Conservation (phyloP, 1,140 invertebrate genomes). For the Platyura marginata region DNA sequence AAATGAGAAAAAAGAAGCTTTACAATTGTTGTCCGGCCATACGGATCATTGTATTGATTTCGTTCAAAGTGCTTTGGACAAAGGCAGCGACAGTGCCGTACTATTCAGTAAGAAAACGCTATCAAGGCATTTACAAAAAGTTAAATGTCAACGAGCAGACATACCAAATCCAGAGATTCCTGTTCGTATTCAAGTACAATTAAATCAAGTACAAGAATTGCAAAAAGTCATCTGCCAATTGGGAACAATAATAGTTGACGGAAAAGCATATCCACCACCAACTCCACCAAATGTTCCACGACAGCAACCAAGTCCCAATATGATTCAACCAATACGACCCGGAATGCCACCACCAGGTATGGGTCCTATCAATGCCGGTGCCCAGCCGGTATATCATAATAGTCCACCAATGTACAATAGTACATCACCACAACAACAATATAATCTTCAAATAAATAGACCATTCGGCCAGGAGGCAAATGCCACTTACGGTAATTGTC, state of each 20-base stretch:
- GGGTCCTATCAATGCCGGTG: constrained; percentile 16
- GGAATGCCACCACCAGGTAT: constrained; percentile 7
- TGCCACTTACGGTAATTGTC: background rate
- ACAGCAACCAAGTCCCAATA: constrained; percentile 24
- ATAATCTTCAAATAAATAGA: constrained; percentile 20
- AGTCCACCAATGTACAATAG: constrained; percentile 17
- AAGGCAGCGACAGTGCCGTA: constrained; percentile 65
- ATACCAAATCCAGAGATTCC: constrained; percentile 73
- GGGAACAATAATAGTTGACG: constrained; percentile 59
- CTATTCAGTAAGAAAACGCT: constrained; percentile 65
- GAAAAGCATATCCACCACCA: constrained; percentile 29
- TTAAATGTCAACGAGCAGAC: constrained; percentile 58
- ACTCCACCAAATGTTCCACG: constrained; percentile 18
- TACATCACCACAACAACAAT: constrained; percentile 17
- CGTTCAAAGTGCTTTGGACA: constrained; percentile 53
- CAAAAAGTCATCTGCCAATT: constrained; percentile 54
- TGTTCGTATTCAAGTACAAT: constrained; percentile 51
- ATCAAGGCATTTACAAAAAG: constrained; percentile 52
- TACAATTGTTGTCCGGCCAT: constrained; percentile 57
- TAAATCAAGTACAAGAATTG: constrained; percentile 59
- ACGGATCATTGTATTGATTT: constrained; percentile 77
- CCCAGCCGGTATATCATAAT: constrained; percentile 7
- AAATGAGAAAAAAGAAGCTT: constrained; percentile 60
- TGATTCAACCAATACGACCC: constrained; percentile 24
- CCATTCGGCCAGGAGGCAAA: constrained; percentile 16